phyloP scores from a whole-genome alignment of 1,140 invertebrate species.

The Spodoptera frugiperda region DNA sequence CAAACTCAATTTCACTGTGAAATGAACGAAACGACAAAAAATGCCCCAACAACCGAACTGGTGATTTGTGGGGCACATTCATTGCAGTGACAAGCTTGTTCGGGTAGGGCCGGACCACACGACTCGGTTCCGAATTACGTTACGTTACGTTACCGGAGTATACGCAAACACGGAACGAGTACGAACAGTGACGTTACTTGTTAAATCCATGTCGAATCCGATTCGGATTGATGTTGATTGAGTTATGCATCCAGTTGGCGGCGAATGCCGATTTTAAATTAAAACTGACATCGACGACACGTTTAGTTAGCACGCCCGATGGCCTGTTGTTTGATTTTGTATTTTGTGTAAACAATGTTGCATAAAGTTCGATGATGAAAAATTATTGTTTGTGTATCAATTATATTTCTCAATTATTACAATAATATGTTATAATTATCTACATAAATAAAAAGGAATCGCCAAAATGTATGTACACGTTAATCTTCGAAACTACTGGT shows the following conservation, averaged over 20 bases:
- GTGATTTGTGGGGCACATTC: conserved; percentile 83
- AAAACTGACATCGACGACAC: conserved; percentile 50
- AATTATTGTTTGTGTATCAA: background rate
- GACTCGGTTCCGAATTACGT: conserved; percentile 62
- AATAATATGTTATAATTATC: background rate
- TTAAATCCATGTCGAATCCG: conserved; percentile 70
- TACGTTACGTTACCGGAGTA: conserved; percentile 58
- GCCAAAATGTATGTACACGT: too few relatives aligned
- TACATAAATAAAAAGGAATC: too few relatives aligned
- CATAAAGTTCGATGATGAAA: too few relatives aligned
- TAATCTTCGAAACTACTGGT: too few relatives aligned
- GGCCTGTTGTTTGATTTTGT: background rate
- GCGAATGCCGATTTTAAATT: conserved; percentile 59
- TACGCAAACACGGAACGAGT: conserved; percentile 56
- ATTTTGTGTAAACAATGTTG: background rate
- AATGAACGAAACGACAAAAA: conserved; percentile 81
- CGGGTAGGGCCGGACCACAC: conserved; percentile 66
- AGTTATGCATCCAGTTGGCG: conserved; percentile 72
- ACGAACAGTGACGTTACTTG: conserved; percentile 63
- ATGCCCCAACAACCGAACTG: conserved; percentile 69
- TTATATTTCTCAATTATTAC: background rate
- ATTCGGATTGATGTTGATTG: conserved; percentile 80
- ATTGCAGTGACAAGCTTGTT: conserved; percentile 82
- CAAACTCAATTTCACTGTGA: conserved; percentile 79
- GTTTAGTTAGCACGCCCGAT: conserved; percentile 13